Evolutionary conservation across 2,797 vertebrate genomes (phyloP).

Genomic region (Hydrocynus forskahlii): DNA sequence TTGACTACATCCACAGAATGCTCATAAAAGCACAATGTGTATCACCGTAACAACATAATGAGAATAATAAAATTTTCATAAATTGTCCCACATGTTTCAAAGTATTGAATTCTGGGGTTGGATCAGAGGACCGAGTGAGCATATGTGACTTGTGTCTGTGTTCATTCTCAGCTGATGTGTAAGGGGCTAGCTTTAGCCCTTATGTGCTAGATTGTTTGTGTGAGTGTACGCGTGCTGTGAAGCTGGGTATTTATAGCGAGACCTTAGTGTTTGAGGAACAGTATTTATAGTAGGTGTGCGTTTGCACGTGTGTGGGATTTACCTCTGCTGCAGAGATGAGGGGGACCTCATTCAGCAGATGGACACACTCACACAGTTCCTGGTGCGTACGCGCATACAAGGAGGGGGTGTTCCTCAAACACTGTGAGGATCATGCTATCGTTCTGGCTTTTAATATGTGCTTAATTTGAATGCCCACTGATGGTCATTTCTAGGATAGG

Average conservation of each 20-base stretch:
- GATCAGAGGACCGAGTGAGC: too few relatives aligned
- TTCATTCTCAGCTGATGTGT: conserved; percentile 24
- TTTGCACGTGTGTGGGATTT: conserved; percentile 75
- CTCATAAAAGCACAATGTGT: too few relatives aligned
- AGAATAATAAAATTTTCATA: too few relatives aligned
- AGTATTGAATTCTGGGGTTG: too few relatives aligned
- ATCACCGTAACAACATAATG: too few relatives aligned
- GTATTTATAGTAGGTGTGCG: conserved; percentile 79
- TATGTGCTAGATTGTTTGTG: not conserved
- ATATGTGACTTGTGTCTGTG: too few relatives aligned
- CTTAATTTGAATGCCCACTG: not conserved
- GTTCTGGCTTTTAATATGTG: not conserved
- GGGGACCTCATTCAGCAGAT: conserved; percentile 69
- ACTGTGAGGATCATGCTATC: not conserved
- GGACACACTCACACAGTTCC: conserved; percentile 53
- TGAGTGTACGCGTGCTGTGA: not conserved
- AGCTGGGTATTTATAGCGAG: conserved; percentile 29
- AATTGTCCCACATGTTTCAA: too few relatives aligned
- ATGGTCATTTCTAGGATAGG: not conserved
- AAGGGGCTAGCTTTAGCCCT: conserved; percentile 12
- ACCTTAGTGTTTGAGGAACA: conserved; percentile 10
- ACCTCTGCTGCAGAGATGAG: conserved; percentile 55
- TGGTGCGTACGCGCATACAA: not conserved
- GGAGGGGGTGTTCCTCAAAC: not conserved
- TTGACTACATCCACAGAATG: too few relatives aligned